Conservation (phyloP, 2,888 invertebrate genomes). For the Dinocampus coccinellae region DNA sequence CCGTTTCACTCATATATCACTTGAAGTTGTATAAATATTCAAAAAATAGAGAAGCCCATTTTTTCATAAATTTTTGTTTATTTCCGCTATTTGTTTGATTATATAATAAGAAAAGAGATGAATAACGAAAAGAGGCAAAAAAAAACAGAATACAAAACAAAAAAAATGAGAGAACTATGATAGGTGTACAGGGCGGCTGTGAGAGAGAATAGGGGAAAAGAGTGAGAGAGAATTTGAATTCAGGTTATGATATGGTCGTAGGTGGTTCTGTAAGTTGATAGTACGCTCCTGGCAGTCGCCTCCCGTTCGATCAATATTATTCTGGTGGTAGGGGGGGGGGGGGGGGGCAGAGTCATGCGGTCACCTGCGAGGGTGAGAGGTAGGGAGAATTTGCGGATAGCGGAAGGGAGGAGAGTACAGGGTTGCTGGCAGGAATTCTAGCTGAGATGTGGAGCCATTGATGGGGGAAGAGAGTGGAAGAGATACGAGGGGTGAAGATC, state of each 20-base stretch:
- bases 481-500: conserved; percentile 16
- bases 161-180: conserved; percentile 6
- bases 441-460: neutral
- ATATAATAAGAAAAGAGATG: no score
- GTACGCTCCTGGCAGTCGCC: conserved; percentile 67
- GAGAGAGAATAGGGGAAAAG: conserved; percentile 9
- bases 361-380: conserved; percentile 30
- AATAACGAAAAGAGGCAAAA: no score
- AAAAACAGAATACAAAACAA: neutral
- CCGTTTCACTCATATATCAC: neutral
- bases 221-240: neutral
- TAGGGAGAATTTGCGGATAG: conserved; percentile 40
- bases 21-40: neutral
- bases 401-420: conserved; percentile 27
- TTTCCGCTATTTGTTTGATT: neutral
- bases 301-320: conserved; percentile 69
- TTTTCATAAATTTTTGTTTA: neutral
- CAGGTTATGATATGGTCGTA: conserved; percentile 34
- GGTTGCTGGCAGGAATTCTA: conserved; percentile 28
- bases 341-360: conserved; percentile 47
- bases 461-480: conserved; percentile 8
- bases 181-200: conserved; percentile 8
- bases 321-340: conserved; percentile 57
- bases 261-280: conserved; percentile 49
- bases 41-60: no score